Conservation (phyloP, 2,113 vertebrate species). For the Pygoscelis adeliae region DNA sequence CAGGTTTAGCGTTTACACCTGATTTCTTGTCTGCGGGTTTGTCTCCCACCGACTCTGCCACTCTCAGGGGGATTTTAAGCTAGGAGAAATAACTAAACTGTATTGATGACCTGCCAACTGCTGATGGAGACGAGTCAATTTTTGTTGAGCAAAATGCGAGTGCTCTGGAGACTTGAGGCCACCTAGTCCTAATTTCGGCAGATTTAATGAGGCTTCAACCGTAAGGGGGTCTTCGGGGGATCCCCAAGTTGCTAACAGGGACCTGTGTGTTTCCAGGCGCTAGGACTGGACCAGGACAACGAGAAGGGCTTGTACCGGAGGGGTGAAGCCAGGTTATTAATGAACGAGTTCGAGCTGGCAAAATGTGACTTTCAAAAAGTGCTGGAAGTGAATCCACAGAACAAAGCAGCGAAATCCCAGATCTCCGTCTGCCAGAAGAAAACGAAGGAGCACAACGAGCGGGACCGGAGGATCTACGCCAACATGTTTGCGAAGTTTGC, state of each 20-base stretch:
- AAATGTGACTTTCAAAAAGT: conserved; percentile 89
- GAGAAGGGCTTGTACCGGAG: conserved; percentile 94
- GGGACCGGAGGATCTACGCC: conserved; percentile 90
- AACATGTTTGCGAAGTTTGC: conserved; percentile 98
- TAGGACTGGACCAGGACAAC: conserved; percentile 86
- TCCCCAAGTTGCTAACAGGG: not conserved
- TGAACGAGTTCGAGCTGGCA: conserved; percentile 91
- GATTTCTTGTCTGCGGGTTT: not conserved
- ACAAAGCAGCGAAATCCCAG: conserved; percentile 87
- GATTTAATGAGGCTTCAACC: not conserved
- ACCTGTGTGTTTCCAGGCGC: conserved; percentile 75
- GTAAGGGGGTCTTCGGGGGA: not conserved
- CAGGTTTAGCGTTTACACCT: not conserved
- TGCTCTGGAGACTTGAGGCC: not conserved
- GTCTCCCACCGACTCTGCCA: not conserved
- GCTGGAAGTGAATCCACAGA: conserved; percentile 87
- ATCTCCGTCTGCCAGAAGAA: conserved; percentile 88
- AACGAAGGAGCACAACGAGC: conserved; percentile 90
- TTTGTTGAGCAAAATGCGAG: not conserved
- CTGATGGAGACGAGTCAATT: not conserved
- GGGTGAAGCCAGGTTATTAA: conserved; percentile 86
- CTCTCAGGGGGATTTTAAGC: not conserved
- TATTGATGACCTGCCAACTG: not conserved
- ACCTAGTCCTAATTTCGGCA: not conserved
- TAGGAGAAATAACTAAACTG: not conserved